Conservation (phyloP, 2,888 invertebrate genomes). For the Gastrophysa polygoni region DNA sequence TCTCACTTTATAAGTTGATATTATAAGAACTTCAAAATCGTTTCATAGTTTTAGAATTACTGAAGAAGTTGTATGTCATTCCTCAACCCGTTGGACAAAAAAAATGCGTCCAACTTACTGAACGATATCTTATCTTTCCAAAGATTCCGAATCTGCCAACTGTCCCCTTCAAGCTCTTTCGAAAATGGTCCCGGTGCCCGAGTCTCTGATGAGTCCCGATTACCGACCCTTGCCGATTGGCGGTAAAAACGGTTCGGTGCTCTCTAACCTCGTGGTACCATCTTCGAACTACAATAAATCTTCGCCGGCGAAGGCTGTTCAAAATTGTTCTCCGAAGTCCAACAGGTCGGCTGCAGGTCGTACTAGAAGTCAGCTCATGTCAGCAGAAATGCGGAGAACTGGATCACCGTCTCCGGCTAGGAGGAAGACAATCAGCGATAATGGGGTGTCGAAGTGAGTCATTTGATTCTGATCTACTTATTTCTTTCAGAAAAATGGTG, state of each 20-base stretch:
- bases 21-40: too few relatives aligned
- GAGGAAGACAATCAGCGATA: conserved; percentile 28
- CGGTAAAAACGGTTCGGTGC: conserved; percentile 29
- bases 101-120: too few relatives aligned
- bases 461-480: too few relatives aligned
- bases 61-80: too few relatives aligned
- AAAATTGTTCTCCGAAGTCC: conserved; percentile 44
- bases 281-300: not conserved
- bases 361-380: conserved; percentile 27
- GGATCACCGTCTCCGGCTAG: conserved; percentile 38
- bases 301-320: conserved; percentile 21
- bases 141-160: conserved; percentile 55
- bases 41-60: too few relatives aligned
- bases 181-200: conserved; percentile 87
- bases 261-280: conserved; percentile 16
- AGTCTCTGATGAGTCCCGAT: conserved; percentile 85
- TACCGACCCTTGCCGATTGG: conserved; percentile 60
- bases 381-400: conserved; percentile 35
- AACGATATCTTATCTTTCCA: conserved; percentile 14
- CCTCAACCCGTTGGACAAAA: too few relatives aligned
- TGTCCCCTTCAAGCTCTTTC: conserved; percentile 79
- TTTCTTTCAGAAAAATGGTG: too few relatives aligned
- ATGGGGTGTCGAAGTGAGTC: conserved; percentile 31
- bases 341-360: conserved; percentile 22
- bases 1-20: too few relatives aligned